Base-by-base conservation (phyloP, 2,797 vertebrate genomes). In the Paratrypauchen microcephalus region DNA sequence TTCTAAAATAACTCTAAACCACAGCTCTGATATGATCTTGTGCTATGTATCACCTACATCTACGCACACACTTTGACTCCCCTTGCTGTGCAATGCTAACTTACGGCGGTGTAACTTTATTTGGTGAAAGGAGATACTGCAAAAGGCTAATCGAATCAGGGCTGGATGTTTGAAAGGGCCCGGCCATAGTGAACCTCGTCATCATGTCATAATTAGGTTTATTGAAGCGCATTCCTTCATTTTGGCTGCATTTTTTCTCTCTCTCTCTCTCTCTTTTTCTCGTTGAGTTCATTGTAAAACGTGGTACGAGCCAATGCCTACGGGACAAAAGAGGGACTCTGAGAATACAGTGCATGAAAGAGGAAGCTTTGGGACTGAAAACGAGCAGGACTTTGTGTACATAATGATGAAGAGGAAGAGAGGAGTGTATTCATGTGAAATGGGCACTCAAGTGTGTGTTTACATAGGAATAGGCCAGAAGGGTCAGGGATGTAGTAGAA, bases 201-300 rank as follows among this genome's bases (percentile, higher is more conserved):
- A 97, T 96, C 96, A 96, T 97, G 95, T 97, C 96, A 96, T 98
- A 97, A 98, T 98, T 96, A 96, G 95, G 95, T 97, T 97, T 97
- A 97, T 95, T 96, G 95, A 96, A 94, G 96, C 93, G 92, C 96
- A 98, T 96, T 98, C 96, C 95, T 96, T 95, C 95, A 96, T 96
- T 97, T 95, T 96, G 95, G 28, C 96, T 95, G 95, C 95, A 21
- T 94, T 96, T 96, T 97, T 95, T 96, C 93, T 32, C 28, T n/a
- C 30, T n/a, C 94, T 32, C 28, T 36, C 30, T n/a, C 30, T n/a
- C 94, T 32, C 28, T 36, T 19, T n/a, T 4, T 12, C 18, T 36
- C 18, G 2, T 28, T 1, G 90, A 92, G 92, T 92, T 96, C 95
- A 96, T 97, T 97, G 96, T 90, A 74, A 95, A 76, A 95, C 94